A percentile compares a stretch with the other conserved stretches of the same genome.
phyloP scores from a whole-genome alignment of 2,888 invertebrate genomes.

The Proisotoma minuta region DNA sequence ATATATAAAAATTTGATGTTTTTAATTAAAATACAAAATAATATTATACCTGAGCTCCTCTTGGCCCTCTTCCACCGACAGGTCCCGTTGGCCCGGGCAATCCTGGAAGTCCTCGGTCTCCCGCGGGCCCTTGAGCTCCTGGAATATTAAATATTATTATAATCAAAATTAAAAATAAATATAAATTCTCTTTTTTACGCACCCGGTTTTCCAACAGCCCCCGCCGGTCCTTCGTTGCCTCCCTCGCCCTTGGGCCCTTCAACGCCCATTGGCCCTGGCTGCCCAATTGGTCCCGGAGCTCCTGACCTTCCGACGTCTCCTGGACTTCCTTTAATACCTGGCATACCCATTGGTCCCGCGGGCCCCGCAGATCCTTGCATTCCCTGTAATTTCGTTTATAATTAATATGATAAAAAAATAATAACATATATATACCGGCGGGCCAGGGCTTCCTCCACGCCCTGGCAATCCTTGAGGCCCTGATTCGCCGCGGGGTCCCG shows the following conservation, averaged over 20 bases:
- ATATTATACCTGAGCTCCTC: conserved; percentile 60
- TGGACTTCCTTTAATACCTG: conserved; percentile 65
- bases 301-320: conserved; percentile 69
- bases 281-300: conserved; percentile 57
- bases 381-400: conserved; percentile 55
- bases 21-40: background rate
- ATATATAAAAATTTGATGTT: background rate
- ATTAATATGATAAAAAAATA: background rate
- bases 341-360: conserved; percentile 64
- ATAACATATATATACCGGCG: conserved; percentile 54
- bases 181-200: conserved; percentile 27
- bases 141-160: background rate
- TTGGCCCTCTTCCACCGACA: conserved; percentile 61
- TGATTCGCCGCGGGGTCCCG: conserved; percentile 68
- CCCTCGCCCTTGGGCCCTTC: conserved; percentile 71
- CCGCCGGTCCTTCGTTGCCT: conserved; percentile 64
- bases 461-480: conserved; percentile 74
- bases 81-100: conserved; percentile 62
- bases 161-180: background rate
- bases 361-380: conserved; percentile 65
- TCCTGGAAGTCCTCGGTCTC: conserved; percentile 60
- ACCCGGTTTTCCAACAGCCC: conserved; percentile 66
- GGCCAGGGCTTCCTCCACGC: conserved; percentile 69
- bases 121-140: conserved; percentile 62
- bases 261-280: conserved; percentile 65